A percentile compares a stretch with the other conserved stretches of the same genome.
Conservation (phyloP, 2,797 vertebrate genomes). For the Myioborus melanocephalus region DNA sequence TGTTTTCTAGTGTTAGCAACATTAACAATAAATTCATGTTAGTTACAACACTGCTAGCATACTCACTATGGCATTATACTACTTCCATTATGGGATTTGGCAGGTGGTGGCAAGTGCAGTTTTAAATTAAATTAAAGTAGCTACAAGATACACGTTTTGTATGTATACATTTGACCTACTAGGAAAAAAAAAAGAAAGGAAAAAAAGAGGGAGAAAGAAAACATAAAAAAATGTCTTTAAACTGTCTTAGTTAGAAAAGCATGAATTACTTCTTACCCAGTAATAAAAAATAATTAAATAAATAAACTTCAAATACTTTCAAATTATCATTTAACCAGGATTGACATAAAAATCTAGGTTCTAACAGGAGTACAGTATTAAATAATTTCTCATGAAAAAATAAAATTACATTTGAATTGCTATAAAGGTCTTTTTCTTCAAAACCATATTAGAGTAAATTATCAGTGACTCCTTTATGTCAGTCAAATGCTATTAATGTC, state of each 20-base stretch:
- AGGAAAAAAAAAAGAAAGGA: no score
- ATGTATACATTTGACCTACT: not conserved
- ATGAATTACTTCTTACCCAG: not conserved
- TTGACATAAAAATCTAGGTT: not conserved
- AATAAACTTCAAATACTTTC: not conserved
- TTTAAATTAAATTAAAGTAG: not conserved
- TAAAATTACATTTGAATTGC: not conserved
- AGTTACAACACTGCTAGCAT: not conserved
- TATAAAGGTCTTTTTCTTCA: not conserved
- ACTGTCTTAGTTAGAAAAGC: not conserved
- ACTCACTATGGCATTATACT: not conserved
- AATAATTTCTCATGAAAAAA: not conserved
- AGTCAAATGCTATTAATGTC: not conserved
- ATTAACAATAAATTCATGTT: not conserved
- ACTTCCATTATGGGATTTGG: not conserved
- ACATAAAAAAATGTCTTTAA: not conserved
- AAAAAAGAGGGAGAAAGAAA: not conserved
- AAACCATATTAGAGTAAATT: not conserved
- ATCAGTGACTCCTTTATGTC: not conserved
- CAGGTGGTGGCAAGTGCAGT: not conserved
- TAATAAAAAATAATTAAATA: not conserved
- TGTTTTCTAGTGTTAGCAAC: not conserved
- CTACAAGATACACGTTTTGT: not conserved
- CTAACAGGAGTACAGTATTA: not conserved
- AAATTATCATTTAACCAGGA: not conserved